These are phyloP conservation scores for Peromyscus nudipes DNA, from an alignment of 2,797 vertebrate species.

Conservation along the genomic window DNA sequence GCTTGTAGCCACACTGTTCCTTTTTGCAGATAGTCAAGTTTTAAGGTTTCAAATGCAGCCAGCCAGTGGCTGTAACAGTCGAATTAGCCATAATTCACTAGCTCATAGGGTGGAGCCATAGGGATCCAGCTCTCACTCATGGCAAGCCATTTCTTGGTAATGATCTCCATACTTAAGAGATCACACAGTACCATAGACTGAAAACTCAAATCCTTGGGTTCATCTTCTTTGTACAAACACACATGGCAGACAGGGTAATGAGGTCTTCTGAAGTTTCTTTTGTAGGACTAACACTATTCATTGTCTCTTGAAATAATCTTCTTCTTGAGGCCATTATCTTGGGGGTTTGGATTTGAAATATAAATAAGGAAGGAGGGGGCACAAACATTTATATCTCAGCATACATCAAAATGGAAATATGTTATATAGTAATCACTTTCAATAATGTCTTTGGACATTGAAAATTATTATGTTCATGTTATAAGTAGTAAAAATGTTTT, in stretches of 20 bases:
- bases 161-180: conserved; percentile 67
- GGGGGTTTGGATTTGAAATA: background rate
- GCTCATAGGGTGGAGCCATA: conserved; percentile 65
- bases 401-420: background rate
- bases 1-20: conserved; percentile 78
- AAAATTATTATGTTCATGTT: background rate
- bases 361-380: background rate
- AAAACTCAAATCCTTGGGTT: background rate
- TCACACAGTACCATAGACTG: background rate
- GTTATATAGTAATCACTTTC: background rate
- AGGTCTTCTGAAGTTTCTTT: background rate
- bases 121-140: conserved; percentile 70
- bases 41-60: conserved; percentile 80
- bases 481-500: background rate
- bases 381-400: background rate
- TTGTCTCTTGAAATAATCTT: background rate
- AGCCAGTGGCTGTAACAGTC: conserved; percentile 75
- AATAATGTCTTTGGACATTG: background rate
- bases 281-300: no score
- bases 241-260: background rate
- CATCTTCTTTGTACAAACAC: background rate
- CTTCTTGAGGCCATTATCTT: background rate
- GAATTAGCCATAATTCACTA: conserved; percentile 77
- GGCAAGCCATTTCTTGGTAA: conserved; percentile 73
- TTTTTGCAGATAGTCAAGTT: conserved; percentile 78